Percentiles rank a stretch among this genome's conserved stretches.
Evolutionary conservation across 2,888 invertebrate genomes (phyloP).

Genomic region (Stenoptilia bipunctidactyla): DNA sequence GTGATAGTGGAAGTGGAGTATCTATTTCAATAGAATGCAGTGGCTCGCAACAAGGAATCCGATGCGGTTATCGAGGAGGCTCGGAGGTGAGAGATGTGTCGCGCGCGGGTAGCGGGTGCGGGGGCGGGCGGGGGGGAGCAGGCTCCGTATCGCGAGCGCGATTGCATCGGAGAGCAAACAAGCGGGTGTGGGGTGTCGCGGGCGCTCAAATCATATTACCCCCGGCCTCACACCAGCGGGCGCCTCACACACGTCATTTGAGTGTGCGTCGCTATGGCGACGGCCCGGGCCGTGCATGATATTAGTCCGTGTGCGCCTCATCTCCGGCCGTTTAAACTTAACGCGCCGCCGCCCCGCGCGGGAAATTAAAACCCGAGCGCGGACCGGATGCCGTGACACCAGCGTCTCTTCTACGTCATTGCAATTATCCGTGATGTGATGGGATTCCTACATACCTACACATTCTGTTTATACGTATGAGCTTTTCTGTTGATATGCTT

Average conservation of each 20-base stretch:
- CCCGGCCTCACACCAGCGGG: constrained; percentile 52
- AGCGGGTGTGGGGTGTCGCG: constrained; percentile 60
- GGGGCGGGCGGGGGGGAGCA: constrained; percentile 28
- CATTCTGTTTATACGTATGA: too few relatives aligned
- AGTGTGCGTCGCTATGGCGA: constrained; percentile 77
- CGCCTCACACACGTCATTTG: constrained; percentile 75
- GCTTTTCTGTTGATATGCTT: too few relatives aligned
- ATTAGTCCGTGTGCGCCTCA: constrained; percentile 70
- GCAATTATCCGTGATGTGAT: too few relatives aligned
- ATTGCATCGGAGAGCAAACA: constrained; percentile 72
- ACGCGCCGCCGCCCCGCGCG: constrained; percentile 48
- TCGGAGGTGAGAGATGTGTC: constrained; percentile 60
- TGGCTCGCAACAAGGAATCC: constrained; percentile 66
- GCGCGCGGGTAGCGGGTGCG: constrained; percentile 27
- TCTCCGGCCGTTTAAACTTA: constrained; percentile 67
- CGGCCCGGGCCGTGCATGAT: constrained; percentile 74
- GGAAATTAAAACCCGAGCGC: constrained; percentile 64
- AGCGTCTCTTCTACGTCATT: too few relatives aligned
- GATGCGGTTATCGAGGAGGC: constrained; percentile 63
- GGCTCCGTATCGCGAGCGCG: constrained; percentile 63
- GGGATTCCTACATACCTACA: too few relatives aligned
- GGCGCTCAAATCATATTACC: constrained; percentile 70
- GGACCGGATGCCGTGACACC: constrained; percentile 41
- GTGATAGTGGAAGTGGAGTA: constrained; percentile 23
- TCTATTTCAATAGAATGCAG: constrained; percentile 66